Evolutionary conservation across 2,113 vertebrate genomes (phyloP).

Genomic region (Prunella himalayana): DNA sequence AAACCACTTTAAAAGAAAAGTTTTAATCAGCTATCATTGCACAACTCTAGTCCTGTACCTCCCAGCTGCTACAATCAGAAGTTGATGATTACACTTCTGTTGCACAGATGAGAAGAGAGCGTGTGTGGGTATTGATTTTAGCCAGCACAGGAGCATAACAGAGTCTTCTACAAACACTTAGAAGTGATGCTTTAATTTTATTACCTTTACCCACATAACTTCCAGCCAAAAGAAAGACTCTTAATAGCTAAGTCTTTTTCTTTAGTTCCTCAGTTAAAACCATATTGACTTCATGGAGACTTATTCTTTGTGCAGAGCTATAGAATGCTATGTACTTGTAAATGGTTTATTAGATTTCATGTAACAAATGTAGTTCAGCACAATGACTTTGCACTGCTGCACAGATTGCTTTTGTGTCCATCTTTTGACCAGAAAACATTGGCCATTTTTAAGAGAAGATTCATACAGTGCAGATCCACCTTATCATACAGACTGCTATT

Average conservation of each 20-base stretch:
- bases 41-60: not conserved
- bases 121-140: not conserved
- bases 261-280: not conserved
- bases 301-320: not conserved
- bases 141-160: accelerated
- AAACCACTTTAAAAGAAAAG: not conserved
- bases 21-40: not conserved
- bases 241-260: not conserved
- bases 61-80: not conserved
- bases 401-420: not conserved
- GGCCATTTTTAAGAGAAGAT: not conserved
- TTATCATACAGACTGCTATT: not conserved
- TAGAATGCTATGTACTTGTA: not conserved
- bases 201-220: not conserved
- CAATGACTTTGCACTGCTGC: not conserved
- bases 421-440: not conserved
- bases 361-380: not conserved
- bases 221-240: not conserved
- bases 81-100: not conserved
- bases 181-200: not conserved
- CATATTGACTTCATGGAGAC: not conserved
- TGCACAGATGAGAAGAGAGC: not conserved
- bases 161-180: not conserved
- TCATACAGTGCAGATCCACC: not conserved
- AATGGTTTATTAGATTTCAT: not conserved